Conservation (phyloP, 2,797 vertebrate genomes). For the Gila robusta region DNA sequence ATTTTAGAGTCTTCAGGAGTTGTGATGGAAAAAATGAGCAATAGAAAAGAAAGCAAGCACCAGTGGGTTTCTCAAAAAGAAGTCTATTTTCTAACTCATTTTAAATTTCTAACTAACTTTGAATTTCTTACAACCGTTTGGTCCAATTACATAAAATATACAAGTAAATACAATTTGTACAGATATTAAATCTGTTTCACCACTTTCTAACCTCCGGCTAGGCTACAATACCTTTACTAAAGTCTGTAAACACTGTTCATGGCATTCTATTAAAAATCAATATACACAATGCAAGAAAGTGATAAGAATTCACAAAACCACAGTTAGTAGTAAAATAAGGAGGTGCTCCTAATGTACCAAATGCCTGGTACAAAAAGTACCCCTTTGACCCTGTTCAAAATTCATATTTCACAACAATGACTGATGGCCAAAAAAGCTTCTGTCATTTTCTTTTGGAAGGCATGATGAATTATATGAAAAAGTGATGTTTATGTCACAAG, state of each 20-base stretch:
- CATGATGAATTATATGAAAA: conserved; percentile 27
- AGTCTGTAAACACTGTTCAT: conserved; percentile 71
- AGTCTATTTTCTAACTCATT: conserved; percentile 50
- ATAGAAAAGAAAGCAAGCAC: conserved; percentile 2
- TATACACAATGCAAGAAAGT: conserved; percentile 54
- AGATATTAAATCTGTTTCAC: conserved; percentile 55
- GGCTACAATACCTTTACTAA: conserved; percentile 52
- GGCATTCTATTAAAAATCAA: conserved; percentile 61
- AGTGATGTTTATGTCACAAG: conserved; percentile 9
- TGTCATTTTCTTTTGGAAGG: conserved; percentile 13
- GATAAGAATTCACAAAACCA: conserved; percentile 48
- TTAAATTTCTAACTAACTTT: conserved; percentile 44
- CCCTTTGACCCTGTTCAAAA: conserved; percentile 55
- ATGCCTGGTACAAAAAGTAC: conserved; percentile 44
- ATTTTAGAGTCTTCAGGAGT: neutral
- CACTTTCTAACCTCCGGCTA: conserved; percentile 19
- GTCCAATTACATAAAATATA: conserved; percentile 70
- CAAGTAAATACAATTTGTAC: conserved; percentile 61
- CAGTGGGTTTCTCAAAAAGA: conserved; percentile 45
- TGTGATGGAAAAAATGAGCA: neutral
- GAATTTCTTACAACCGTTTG: conserved; percentile 68
- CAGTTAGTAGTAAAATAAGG: conserved; percentile 53
- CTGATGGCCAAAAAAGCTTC: conserved; percentile 5
- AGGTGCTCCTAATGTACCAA: conserved; percentile 41
- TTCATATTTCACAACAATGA: conserved; percentile 15